Evolutionary conservation across 2,888 invertebrate species (phyloP).

Genomic region (Mellilla xanthometata): DNA sequence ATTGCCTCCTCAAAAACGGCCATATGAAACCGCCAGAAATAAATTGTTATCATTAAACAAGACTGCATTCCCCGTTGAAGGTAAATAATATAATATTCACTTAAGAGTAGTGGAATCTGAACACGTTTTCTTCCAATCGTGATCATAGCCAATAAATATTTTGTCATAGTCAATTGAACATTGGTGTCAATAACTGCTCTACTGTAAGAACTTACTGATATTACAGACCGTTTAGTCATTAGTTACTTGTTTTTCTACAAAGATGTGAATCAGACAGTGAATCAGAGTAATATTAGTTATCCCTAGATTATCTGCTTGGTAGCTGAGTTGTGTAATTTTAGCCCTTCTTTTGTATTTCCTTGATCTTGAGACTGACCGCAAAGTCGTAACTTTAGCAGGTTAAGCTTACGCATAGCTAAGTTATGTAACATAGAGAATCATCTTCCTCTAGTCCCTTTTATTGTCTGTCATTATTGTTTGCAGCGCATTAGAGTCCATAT

Average conservation of each 20-base stretch:
- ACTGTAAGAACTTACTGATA: background rate
- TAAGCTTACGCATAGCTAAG: too few species aligned
- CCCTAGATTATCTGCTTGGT: background rate
- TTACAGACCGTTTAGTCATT: slow-evolving; percentile 1
- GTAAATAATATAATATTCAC: too few species aligned
- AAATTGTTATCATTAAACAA: too few species aligned
- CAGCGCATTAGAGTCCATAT: too few species aligned
- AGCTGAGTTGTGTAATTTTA: slow-evolving; percentile 6
- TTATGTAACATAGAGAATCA: too few species aligned
- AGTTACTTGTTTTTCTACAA: background rate
- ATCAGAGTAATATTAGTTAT: slow-evolving; percentile 30
- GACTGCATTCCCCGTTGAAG: too few species aligned
- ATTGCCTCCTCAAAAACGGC: too few species aligned
- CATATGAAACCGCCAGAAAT: too few species aligned
- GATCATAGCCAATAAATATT: background rate
- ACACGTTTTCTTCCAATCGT: background rate
- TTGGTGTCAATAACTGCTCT: background rate
- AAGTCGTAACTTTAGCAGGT: background rate
- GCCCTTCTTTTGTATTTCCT: background rate
- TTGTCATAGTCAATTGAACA: too few species aligned
- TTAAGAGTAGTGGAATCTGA: too few species aligned
- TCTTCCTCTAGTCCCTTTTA: too few species aligned
- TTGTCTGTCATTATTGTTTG: too few species aligned
- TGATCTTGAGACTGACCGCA: slow-evolving; percentile 2
- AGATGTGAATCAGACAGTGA: slow-evolving; percentile 29